Evolutionary conservation across 2,888 invertebrate genomes (phyloP).

Genomic region (Exephanes ischioxanthus): DNA sequence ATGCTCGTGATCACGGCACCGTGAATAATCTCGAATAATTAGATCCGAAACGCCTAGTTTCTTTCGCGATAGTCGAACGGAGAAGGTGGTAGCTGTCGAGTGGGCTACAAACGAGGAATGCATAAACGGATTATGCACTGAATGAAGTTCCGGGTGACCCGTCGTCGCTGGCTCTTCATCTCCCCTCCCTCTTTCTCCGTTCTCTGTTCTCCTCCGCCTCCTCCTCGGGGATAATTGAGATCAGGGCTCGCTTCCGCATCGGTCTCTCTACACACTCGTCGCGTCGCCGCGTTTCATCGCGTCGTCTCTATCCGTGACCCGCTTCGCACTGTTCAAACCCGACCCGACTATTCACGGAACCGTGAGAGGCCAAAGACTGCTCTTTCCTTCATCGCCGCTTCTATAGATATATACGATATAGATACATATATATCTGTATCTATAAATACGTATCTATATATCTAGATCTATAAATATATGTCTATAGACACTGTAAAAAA

Average conservation of each 20-base stretch:
- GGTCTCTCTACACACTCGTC: slow-evolving; percentile 36
- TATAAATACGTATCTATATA: neutral
- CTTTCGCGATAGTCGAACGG: neutral
- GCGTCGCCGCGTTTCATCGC: neutral
- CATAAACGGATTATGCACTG: slow-evolving; percentile 62
- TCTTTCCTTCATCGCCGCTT: slow-evolving; percentile 14
- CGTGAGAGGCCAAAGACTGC: slow-evolving; percentile 17
- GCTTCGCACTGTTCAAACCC: slow-evolving; percentile 54
- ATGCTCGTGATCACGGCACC: neutral
- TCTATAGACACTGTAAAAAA: no score
- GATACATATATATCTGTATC: neutral
- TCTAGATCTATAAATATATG: neutral
- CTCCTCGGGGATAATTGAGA: slow-evolving; percentile 58
- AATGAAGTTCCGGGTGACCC: slow-evolving; percentile 63
- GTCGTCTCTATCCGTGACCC: slow-evolving; percentile 29
- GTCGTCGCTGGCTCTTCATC: slow-evolving; percentile 23
- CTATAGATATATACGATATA: neutral
- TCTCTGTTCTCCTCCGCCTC: slow-evolving; percentile 13
- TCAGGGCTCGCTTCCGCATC: slow-evolving; percentile 54
- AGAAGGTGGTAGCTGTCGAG: neutral
- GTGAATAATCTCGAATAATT: neutral
- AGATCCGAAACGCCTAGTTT: neutral
- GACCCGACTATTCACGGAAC: slow-evolving; percentile 36
- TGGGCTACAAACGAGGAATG: slow-evolving; percentile 9
- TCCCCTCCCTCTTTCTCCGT: slow-evolving; percentile 12